Conservation (phyloP, 2,888 invertebrate genomes). For the Melipona beecheii region DNA sequence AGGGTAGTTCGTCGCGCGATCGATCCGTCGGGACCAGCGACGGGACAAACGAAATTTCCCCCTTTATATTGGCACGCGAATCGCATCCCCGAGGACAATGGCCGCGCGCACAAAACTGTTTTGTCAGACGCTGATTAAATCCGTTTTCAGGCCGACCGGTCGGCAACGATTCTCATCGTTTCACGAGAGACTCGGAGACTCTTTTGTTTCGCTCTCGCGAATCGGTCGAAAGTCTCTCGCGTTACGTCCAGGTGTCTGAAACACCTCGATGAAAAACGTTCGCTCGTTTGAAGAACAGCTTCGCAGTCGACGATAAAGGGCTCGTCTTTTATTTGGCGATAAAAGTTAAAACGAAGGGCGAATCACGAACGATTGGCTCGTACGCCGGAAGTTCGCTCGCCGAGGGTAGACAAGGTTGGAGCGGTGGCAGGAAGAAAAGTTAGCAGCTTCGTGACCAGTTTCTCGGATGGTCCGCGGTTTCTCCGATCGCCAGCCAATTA, state of each 20-base stretch:
- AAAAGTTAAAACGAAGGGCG: constrained; percentile 22
- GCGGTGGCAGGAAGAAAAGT: constrained; percentile 44
- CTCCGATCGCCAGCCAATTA: constrained; percentile 58
- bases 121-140: constrained; percentile 33
- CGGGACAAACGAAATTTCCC: constrained; percentile 10
- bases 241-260: background rate
- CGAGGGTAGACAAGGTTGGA: constrained; percentile 13
- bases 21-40: background rate
- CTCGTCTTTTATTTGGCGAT: background rate
- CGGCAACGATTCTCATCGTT: background rate
- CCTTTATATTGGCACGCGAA: constrained; percentile 11
- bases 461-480: constrained; percentile 60
- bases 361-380: constrained; percentile 22
- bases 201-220: background rate
- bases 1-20: background rate
- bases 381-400: constrained; percentile 23
- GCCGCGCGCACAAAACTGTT: constrained; percentile 16
- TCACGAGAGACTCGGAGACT: background rate
- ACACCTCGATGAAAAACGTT: background rate
- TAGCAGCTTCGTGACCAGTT: constrained; percentile 61
- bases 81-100: constrained; percentile 24
- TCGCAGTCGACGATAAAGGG: background rate
- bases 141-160: background rate
- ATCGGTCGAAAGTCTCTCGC: constrained; percentile 25
- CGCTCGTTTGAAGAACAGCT: background rate